Conservation (phyloP, 2,797 vertebrate genomes). For the Harpagifer antarcticus region DNA sequence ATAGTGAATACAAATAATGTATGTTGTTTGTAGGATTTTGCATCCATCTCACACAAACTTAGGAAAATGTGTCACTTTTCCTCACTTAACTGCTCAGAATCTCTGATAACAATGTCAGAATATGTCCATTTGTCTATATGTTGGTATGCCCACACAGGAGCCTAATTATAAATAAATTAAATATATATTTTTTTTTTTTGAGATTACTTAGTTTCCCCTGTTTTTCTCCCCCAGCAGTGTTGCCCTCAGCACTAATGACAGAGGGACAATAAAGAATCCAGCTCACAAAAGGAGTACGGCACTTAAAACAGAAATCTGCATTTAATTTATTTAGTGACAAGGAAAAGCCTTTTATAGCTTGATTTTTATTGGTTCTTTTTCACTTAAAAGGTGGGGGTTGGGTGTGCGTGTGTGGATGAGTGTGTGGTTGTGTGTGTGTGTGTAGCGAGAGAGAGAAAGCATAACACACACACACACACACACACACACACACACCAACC, state of each 20-base stretch:
- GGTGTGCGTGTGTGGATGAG: slow-evolving; percentile 42
- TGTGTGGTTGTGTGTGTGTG: background rate
- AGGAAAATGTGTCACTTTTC: background rate
- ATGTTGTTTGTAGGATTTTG: slow-evolving; percentile 1
- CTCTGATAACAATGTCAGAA: background rate
- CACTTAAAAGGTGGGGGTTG: slow-evolving; percentile 79
- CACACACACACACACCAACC: slow-evolving; percentile 23
- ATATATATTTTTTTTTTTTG: background rate
- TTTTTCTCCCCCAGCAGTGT: slow-evolving; percentile 48
- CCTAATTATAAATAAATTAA: background rate
- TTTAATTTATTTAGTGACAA: slow-evolving; percentile 84
- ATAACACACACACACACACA: slow-evolving; percentile 50
- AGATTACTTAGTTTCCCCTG: slow-evolving; percentile 34
- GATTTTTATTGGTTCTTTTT: slow-evolving; percentile 83
- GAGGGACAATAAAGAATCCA: slow-evolving; percentile 74
- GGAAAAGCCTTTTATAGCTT: slow-evolving; percentile 80
- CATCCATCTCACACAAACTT: background rate
- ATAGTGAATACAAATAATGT: background rate
- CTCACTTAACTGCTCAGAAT: background rate
- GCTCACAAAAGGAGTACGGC: slow-evolving; percentile 72
- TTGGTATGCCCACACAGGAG: background rate
- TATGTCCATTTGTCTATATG: background rate
- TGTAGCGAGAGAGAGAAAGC: slow-evolving; percentile 46
- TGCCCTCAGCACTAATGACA: slow-evolving; percentile 76
- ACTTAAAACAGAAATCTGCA: slow-evolving; percentile 83